A percentile compares a stretch with the other conserved stretches of the same genome.
Conservation (phyloP, 2,113 vertebrate genomes). For the Pogonocichla stellata region DNA sequence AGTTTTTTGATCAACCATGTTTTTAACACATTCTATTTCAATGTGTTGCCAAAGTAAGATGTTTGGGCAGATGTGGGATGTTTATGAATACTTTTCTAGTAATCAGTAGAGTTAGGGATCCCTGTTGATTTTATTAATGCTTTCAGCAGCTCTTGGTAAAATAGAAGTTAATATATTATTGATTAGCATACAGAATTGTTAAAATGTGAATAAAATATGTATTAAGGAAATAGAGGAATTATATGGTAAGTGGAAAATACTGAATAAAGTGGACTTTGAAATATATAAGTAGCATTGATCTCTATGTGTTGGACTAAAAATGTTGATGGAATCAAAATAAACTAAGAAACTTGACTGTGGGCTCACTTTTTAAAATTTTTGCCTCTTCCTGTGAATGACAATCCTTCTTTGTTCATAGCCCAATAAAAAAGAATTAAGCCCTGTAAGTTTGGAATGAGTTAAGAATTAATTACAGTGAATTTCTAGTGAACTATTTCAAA, state of each 20-base stretch:
- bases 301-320: neutral
- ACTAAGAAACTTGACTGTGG: neutral
- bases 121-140: neutral
- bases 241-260: neutral
- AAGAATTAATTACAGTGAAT: neutral
- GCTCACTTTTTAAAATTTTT: neutral
- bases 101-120: neutral
- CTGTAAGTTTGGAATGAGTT: neutral
- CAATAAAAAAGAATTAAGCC: neutral
- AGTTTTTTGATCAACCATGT: neutral
- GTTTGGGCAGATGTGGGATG: neutral
- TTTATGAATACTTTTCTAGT: neutral
- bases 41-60: neutral
- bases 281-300: neutral
- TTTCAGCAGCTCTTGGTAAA: neutral
- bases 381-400: neutral
- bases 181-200: neutral
- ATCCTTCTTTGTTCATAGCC: neutral
- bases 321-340: neutral
- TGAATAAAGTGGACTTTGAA: neutral
- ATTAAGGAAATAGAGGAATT: neutral
- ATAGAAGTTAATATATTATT: neutral
- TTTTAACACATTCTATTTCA: neutral
- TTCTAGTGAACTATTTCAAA: neutral
- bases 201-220: neutral